phyloP scores from a whole-genome alignment of 2,888 invertebrate genomes.

The Lamellibrachia satsuma region DNA sequence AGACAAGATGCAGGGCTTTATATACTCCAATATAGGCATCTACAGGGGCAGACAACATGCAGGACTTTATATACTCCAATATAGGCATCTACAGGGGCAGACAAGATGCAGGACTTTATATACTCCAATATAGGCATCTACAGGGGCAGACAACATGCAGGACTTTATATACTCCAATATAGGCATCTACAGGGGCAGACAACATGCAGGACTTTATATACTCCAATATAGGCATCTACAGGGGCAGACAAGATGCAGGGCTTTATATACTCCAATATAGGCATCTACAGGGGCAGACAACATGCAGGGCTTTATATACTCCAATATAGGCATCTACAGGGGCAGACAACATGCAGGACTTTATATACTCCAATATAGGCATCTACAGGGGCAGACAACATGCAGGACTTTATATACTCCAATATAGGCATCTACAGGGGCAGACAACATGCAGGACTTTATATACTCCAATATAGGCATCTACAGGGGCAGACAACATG shows the following conservation, averaged over 20 bases:
- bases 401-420: background rate
- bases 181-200: background rate
- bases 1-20: background rate
- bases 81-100: no score
- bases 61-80: background rate
- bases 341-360: background rate
- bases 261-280: background rate
- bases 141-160: background rate
- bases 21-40: background rate
- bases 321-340: background rate
- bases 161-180: background rate
- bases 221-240: no score
- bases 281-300: background rate
- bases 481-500: background rate
- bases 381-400: no score
- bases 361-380: no score
- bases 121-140: background rate
- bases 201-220: background rate
- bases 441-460: background rate
- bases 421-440: background rate
- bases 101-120: background rate
- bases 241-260: no score
- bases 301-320: background rate
- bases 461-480: background rate
- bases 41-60: background rate